Conservation (phyloP, 2,113 vertebrate species). For the Spizaetus ornatus region DNA sequence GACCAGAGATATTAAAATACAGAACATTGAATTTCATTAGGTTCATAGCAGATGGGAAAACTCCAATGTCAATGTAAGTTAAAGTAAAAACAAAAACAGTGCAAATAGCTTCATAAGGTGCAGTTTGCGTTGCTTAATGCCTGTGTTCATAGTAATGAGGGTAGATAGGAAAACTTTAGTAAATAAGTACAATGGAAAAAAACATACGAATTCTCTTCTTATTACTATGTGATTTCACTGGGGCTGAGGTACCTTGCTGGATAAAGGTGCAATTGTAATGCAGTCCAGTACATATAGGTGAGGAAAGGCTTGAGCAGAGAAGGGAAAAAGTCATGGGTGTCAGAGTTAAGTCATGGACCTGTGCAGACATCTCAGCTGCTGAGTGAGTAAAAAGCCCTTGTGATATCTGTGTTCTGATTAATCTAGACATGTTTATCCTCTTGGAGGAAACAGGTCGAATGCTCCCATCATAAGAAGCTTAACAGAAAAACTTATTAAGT, state of each 20-base stretch:
- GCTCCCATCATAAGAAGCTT: background rate
- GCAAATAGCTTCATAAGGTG: background rate
- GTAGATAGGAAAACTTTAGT: background rate
- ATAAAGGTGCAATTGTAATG: background rate
- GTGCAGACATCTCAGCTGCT: background rate
- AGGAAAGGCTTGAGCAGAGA: background rate
- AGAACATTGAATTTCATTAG: background rate
- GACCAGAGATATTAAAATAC: background rate
- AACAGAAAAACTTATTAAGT: background rate
- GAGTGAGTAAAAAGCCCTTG: background rate
- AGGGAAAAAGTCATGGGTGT: background rate
- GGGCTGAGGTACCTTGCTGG: background rate
- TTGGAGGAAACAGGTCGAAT: background rate
- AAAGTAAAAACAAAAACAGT: background rate
- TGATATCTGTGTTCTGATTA: background rate
- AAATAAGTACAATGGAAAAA: background rate
- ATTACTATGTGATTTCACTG: background rate
- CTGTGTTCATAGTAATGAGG: background rate
- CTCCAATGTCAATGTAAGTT: background rate
- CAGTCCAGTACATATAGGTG: background rate
- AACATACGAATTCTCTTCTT: background rate
- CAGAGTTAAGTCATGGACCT: background rate
- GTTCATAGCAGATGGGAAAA: background rate
- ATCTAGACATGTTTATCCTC: background rate
- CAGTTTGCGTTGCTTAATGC: background rate